Percentiles rank a stretch among this genome's conserved stretches.
Conservation (phyloP, 2,113 vertebrate genomes). For the Phyllopteryx taeniolatus region DNA sequence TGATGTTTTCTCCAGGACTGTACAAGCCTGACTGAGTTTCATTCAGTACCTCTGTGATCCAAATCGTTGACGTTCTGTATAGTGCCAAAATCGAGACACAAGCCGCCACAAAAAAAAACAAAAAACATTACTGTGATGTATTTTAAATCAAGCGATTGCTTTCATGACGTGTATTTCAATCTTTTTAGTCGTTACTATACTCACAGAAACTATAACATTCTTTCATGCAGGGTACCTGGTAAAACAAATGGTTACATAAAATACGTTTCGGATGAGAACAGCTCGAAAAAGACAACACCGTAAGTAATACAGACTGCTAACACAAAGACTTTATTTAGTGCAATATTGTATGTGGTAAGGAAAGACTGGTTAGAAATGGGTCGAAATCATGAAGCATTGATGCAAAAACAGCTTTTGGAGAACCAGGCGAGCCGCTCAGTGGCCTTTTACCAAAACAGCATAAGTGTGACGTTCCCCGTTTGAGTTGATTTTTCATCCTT, state of each 20-base stretch:
- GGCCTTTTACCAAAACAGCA: slow-evolving; percentile 69
- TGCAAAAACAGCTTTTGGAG: slow-evolving; percentile 27
- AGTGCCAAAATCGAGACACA: slow-evolving; percentile 57
- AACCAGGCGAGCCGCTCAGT: slow-evolving; percentile 59
- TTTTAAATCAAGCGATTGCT: slow-evolving; percentile 57
- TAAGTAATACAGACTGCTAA: slow-evolving; percentile 60
- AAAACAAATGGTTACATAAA: slow-evolving; percentile 22
- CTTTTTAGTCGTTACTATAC: slow-evolving; percentile 17
- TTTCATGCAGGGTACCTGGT: slow-evolving; percentile 55
- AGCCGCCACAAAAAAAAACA: slow-evolving; percentile 8
- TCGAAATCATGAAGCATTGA: slow-evolving; percentile 12
- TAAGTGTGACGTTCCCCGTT: slow-evolving; percentile 47
- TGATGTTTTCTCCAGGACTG: slow-evolving; percentile 30
- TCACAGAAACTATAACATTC: slow-evolving; percentile 16
- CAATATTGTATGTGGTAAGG: slow-evolving; percentile 46
- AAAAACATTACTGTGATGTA: slow-evolving; percentile 59
- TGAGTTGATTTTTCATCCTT: not conserved
- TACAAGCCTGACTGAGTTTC: slow-evolving; percentile 41
- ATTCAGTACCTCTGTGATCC: slow-evolving; percentile 38
- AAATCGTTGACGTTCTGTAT: slow-evolving; percentile 53
- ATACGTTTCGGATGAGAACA: slow-evolving; percentile 2
- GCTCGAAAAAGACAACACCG: not conserved
- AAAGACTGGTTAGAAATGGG: slow-evolving; percentile 2
- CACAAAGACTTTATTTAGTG: slow-evolving; percentile 60
- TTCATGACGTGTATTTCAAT: slow-evolving; percentile 72